Evolutionary conservation across 2,113 vertebrate species (phyloP).

Genomic region (Baryphthengus martii): DNA sequence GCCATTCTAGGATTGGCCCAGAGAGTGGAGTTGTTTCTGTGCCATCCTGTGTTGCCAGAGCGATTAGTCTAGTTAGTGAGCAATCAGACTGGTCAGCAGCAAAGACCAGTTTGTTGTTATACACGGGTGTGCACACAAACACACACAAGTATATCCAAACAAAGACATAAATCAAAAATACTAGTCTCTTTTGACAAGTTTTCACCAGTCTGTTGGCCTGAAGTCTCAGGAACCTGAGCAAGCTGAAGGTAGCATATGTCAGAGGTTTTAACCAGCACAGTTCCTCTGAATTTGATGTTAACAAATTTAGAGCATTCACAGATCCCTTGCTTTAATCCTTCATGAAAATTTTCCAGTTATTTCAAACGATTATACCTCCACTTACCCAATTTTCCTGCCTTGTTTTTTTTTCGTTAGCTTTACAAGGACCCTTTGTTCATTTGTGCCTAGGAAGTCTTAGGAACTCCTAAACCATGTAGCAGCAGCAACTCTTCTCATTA

Average conservation of each 20-base stretch:
- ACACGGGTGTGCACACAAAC: fast-evolving
- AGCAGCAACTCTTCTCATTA: neutral
- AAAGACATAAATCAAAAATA: neutral
- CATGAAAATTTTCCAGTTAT: neutral
- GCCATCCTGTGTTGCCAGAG: neutral
- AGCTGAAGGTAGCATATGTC: neutral
- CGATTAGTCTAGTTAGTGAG: neutral
- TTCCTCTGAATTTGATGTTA: neutral
- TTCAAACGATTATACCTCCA: neutral
- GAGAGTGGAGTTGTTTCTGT: neutral
- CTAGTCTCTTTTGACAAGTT: neutral
- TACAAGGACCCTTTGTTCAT: neutral
- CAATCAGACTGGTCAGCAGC: neutral
- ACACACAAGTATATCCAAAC: fast-evolving
- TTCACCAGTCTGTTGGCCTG: neutral
- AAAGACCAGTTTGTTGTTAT: neutral
- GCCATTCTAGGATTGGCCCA: too few relatives aligned
- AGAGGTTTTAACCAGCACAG: neutral
- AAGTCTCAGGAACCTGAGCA: neutral
- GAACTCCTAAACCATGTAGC: neutral
- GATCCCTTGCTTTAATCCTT: neutral
- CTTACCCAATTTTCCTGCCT: neutral
- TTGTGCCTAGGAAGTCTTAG: neutral
- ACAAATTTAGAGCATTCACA: neutral
- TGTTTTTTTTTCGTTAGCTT: neutral